Evolutionary conservation across 2,113 vertebrate species (phyloP), one percentile per base, ranked within the genome.

Genomic region (Isichthys henryi): DNA sequence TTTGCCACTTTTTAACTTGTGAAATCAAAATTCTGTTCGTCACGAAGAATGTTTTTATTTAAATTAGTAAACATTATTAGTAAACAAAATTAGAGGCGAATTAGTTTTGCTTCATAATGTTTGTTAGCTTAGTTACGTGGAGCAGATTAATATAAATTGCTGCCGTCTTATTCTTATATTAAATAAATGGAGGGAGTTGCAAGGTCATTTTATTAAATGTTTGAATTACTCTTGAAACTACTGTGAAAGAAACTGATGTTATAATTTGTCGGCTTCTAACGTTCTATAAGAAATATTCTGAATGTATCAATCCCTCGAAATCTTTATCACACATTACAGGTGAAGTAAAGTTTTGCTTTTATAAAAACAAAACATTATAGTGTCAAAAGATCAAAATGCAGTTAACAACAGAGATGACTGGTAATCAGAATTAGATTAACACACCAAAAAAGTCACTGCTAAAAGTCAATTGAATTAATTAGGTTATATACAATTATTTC

Each of bases 341-440:
- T 84, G 17, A 17, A 19, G 39, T 83, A 2, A 9, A 83, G 39
- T 46, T 11, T 49, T 45, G 21, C 82, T 11, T 23, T 23, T 48
- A 10, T 48, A 23, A n/a, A 13, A 52, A 53, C 27, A 66, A 27
- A 66, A 52, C 31, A 88, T 66, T 49, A 10, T 8, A 48, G n/a
- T 77, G 46, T 80, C 31, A 58, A 45, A 80, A 87, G 35, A 56
- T 50, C 23, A 62, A 31, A 52, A 23, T 23, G 35, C 46, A 87
- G n/a, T 87, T 87, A 74, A n/a, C 58, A 87, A 49, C 4, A 21
- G 31, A 50, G 48, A 87, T 90, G 45, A 89, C 10, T 89, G 90
- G 89, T 74, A 27, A 92, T 90, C 88, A 31, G 90, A 90, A 93
- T 93, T 85, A 86, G 89, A 91, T 93, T 92, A 92, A 93, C 92